Conservation (phyloP, 2,113 vertebrate genomes). For the Ochotona princeps region DNA sequence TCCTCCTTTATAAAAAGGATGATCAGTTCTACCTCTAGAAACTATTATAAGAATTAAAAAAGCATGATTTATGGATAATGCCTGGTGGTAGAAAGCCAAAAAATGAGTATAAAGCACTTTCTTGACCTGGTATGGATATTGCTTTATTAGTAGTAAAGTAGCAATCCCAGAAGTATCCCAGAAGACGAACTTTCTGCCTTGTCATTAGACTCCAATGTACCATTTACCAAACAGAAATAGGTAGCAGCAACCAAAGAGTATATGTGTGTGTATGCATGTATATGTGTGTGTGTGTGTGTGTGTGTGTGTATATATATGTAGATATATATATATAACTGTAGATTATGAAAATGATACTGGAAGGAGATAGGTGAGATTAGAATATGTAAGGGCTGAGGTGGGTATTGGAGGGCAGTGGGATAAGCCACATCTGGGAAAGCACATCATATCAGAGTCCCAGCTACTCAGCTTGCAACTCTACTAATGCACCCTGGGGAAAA, state of each 20-base stretch:
- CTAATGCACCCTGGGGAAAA: too few species aligned
- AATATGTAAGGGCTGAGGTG: too few species aligned
- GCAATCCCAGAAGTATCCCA: not conserved
- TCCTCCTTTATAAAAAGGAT: constrained; percentile 5
- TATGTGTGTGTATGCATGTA: too few species aligned
- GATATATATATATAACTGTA: not conserved
- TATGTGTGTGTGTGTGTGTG: too few species aligned
- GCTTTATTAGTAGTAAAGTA: constrained; percentile 35
- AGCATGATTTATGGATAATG: constrained; percentile 19
- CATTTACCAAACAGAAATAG: constrained; percentile 42
- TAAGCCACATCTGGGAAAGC: too few species aligned
- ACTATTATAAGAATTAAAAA: constrained; percentile 32
- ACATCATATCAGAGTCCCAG: too few species aligned
- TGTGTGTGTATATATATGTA: too few species aligned
- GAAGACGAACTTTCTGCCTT: not conserved
- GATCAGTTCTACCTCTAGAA: not conserved
- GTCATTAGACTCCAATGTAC: not conserved
- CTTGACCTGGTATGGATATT: not conserved
- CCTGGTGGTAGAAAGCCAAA: constrained; percentile 27
- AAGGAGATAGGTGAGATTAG: not conserved
- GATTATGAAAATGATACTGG: not conserved
- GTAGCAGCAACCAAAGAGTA: not conserved
- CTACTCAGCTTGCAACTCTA: too few species aligned
- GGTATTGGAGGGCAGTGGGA: too few species aligned
- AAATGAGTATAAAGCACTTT: constrained; percentile 30